Evolutionary conservation across 2,113 vertebrate genomes (phyloP).

Genomic region (Xerus inauris): DNA sequence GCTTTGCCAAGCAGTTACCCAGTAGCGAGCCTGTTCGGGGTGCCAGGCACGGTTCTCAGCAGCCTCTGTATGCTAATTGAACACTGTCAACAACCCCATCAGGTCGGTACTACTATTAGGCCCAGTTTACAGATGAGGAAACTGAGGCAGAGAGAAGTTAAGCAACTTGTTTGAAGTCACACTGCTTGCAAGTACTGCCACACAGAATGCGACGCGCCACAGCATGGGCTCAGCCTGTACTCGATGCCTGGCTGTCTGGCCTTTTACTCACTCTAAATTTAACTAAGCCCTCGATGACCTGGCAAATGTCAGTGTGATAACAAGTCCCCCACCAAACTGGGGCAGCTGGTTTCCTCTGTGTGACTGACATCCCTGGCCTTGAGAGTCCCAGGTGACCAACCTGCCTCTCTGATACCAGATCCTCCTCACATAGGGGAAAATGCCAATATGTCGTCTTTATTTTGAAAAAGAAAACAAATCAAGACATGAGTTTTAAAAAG

Average conservation of each 20-base stretch:
- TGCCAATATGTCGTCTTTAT: not conserved
- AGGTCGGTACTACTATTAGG: not conserved
- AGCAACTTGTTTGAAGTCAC: not conserved
- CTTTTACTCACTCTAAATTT: not conserved
- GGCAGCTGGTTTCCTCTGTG: not conserved
- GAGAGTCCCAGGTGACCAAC: not conserved
- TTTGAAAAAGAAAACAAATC: not conserved
- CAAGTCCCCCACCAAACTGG: not conserved
- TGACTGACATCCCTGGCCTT: not conserved
- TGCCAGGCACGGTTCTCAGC: not conserved
- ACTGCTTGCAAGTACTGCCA: not conserved
- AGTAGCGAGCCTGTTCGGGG: fast-evolving
- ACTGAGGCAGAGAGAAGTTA: not conserved
- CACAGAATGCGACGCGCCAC: not conserved
- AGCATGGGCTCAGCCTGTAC: not conserved
- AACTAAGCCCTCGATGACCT: not conserved
- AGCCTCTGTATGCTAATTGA: not conserved
- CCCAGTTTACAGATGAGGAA: conserved; percentile 4
- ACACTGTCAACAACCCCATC: not conserved
- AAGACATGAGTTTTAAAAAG: not conserved
- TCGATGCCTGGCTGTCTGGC: not conserved
- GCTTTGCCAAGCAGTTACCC: not conserved
- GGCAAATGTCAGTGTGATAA: not conserved
- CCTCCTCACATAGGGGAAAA: not conserved
- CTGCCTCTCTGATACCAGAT: not conserved